Conservation (phyloP, 2,113 vertebrate genomes). For the Lamprologus speciosus region DNA sequence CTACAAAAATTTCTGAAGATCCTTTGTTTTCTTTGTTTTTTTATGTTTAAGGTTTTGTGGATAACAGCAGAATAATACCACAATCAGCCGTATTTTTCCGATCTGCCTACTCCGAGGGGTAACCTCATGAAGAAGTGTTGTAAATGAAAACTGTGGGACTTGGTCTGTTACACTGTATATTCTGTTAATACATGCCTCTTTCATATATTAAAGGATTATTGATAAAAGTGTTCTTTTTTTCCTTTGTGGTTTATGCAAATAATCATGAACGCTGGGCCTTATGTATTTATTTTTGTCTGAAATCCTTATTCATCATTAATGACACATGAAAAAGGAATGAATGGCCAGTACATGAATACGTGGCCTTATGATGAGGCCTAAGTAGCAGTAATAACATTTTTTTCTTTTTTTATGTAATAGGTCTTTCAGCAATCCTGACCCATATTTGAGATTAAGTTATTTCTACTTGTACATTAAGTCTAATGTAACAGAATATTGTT, state of each 20-base stretch:
- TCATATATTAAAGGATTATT: conserved; percentile 75
- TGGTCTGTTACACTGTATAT: conserved; percentile 77
- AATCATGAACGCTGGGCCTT: background rate
- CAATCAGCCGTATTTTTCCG: background rate
- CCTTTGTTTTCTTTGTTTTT: background rate
- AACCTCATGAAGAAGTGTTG: conserved; percentile 45
- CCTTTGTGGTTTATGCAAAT: background rate
- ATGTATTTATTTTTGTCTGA: background rate
- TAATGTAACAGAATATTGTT: background rate
- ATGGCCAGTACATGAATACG: background rate
- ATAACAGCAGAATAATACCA: background rate
- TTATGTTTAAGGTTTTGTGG: background rate
- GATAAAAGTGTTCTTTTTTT: conserved; percentile 2
- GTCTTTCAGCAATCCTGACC: background rate
- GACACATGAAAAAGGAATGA: background rate
- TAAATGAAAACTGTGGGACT: conserved; percentile 61
- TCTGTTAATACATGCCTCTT: conserved; percentile 68
- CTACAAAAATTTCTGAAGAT: background rate
- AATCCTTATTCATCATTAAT: background rate
- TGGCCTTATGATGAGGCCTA: background rate
- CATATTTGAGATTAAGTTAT: background rate
- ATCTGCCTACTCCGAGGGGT: background rate
- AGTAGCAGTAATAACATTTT: background rate
- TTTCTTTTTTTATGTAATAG: background rate
- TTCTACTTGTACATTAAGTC: background rate